Evolutionary conservation across 2,797 vertebrate species (phyloP), one percentile per base, ranked within the genome.

Genomic region (Pteronotus mesoamericanus): DNA sequence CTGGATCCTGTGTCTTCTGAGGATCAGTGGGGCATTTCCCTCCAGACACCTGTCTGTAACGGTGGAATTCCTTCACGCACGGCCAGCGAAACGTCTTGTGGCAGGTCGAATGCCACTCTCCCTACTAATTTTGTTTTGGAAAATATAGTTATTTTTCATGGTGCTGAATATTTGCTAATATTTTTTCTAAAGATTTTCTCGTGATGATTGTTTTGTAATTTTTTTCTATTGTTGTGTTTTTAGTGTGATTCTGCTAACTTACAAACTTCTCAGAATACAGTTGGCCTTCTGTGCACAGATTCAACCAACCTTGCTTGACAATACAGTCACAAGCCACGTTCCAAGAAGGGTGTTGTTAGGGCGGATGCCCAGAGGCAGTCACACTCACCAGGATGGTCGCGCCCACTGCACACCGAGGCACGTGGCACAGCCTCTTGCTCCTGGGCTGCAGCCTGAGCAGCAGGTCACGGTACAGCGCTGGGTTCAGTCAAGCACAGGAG

Each of bases 161-260:
- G 2, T 42, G 55, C 59, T 69, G 78, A 79, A 3, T 39, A 37
- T 37, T 39, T 92, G 48, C 18, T 68, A 9, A 18, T n/a, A 24
- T 24, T 88, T 69, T 69, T n/a, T 34, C 44, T 68, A 14, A 86
- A 89, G n/a, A 9, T 61, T 88, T 92, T 94, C 53, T 61, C 83
- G 6, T 69, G 39, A 66, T 66, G 37, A 77, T 39, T n/a, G 53
- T 42, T 84, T 37, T 88, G 11, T 59, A 32, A 2, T 39, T 57
- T 82, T 94, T 89, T 55, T 32, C 37, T 59, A 9, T 7, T 18
- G 2, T 46, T 48, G 22, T 37, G 16, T 86, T 90, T 87, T 68
- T 51, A 7, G 24, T 69, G 14, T 86, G 72, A 34, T 69, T 86
- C 66, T 94, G 66, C 22, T 64, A 24, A 64, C 48, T 83, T 88